Conservation (phyloP, 2,113 vertebrate genomes). For the Chionomys nivalis region DNA sequence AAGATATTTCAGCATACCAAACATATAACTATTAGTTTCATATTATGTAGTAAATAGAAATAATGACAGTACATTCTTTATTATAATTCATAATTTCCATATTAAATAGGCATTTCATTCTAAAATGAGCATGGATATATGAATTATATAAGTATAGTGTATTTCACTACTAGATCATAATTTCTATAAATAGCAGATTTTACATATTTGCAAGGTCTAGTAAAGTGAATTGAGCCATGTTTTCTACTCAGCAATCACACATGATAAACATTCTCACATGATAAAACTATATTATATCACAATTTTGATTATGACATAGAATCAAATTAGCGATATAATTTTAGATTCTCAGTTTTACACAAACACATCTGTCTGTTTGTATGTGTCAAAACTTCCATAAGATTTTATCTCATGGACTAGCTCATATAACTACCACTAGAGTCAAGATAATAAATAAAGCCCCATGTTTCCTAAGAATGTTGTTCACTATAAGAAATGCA, state of each 20-base stretch:
- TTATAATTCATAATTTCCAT: not conserved
- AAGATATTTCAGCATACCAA: not conserved
- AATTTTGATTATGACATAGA: not conserved
- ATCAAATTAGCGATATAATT: not conserved
- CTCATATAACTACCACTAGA: too few relatives aligned
- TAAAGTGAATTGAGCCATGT: not conserved
- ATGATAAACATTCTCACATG: not conserved
- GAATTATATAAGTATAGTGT: not conserved
- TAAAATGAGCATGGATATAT: not conserved
- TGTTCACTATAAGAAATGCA: not conserved
- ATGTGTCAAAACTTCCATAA: not conserved
- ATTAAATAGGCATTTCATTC: not conserved
- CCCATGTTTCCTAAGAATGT: not conserved
- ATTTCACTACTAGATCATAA: not conserved
- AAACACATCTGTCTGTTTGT: not conserved
- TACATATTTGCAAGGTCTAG: not conserved
- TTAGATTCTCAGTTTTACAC: not conserved
- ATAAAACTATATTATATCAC: not conserved
- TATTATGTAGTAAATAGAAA: not conserved
- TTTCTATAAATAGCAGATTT: not conserved
- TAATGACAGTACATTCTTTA: not conserved
- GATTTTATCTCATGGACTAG: not conserved
- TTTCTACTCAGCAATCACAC: not conserved
- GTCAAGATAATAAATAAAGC: not conserved
- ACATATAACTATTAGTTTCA: not conserved